Evolutionary conservation across 2,797 vertebrate species (phyloP), one percentile per base, ranked within the genome.

Genomic region (Limosa lapponica): DNA sequence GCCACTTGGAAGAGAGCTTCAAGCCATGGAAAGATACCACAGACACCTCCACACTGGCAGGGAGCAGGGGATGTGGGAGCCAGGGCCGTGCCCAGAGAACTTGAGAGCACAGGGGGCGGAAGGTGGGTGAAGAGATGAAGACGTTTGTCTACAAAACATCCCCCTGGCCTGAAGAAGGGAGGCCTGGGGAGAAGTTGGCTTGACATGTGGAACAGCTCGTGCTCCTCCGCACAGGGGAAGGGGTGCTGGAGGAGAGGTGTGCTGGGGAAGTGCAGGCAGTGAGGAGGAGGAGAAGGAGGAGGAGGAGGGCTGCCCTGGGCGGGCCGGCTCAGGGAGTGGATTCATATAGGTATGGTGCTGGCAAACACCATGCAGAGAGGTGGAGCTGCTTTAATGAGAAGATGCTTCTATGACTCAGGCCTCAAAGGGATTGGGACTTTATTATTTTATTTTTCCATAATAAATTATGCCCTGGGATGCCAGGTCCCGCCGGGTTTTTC

Each of bases 371-470:
- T 64, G 88, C 65, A 19, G 79, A 97, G 96, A 97, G 97, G 96
- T 97, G 96, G 97, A 97, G 97, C 93, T 91, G 95, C 97, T 96
- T 97, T 97, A 96, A 98, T 95, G 97, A 98, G 97, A 94, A 97
- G 98, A 97, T 96, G 97, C 86, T 95, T 97, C 92, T 78, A 93
- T 98, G 98, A 98, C 97, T 97, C 97, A 98, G 97, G 96, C 97
- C 95, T 96, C 97, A 97, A 97, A 98, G 98, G 97, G 98, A 97
- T 96, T 91, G 95, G 96, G 94, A 95, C 97, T 98, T 96, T 95
- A 96, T 97, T 97, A 97, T 98, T 98, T 98, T 97, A 97, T 98
- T 98, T 98, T 98, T 98, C 97, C 97, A 98, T 97, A 97, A 96
- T 97, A 98, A 98, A 98, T 98, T 97, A 96, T 91, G 96, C 96